Conservation (phyloP, 2,113 vertebrate species). For the Nannobrachium achirus region DNA sequence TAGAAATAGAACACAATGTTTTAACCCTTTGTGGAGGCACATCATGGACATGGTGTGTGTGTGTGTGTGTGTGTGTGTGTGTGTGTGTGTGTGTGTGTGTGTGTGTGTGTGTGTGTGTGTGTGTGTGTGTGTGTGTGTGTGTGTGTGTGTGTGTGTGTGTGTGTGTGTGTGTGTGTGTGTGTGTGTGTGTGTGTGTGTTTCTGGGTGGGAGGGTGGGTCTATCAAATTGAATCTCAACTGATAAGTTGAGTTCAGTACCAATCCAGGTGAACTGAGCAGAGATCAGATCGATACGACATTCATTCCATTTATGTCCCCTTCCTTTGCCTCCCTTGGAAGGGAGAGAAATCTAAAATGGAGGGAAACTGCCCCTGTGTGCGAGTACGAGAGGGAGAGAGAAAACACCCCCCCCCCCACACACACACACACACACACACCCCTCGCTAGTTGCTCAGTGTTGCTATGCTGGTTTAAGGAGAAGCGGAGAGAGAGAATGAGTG, state of each 20-base stretch:
- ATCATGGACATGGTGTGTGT: neutral
- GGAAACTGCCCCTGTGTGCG: slow-evolving; percentile 64
- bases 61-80: neutral
- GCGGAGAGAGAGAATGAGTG: slow-evolving; percentile 33
- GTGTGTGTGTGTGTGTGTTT: neutral
- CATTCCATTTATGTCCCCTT: slow-evolving; percentile 42
- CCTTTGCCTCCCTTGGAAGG: slow-evolving; percentile 33
- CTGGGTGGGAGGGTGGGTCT: slow-evolving; percentile 10
- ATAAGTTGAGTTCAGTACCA: slow-evolving; percentile 13
- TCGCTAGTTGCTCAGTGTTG: slow-evolving; percentile 69
- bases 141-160: neutral
- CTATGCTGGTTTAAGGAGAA: slow-evolving; percentile 70
- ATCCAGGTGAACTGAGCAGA: slow-evolving; percentile 16
- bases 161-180: neutral
- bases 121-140: neutral
- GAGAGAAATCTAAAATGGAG: slow-evolving; percentile 73
- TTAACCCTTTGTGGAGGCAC: slow-evolving; percentile 41
- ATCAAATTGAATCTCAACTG: slow-evolving; percentile 13
- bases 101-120: neutral
- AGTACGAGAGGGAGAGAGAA: slow-evolving; percentile 23
- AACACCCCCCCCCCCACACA: slow-evolving; percentile 50
- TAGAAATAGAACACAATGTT: slow-evolving; percentile 25
- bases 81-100: neutral
- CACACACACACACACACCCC: neutral
- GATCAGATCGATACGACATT: slow-evolving; percentile 6